These are phyloP conservation scores for Aldrovandia affinis DNA, from an alignment of 2,797 vertebrate species.

Conservation along the genomic window DNA sequence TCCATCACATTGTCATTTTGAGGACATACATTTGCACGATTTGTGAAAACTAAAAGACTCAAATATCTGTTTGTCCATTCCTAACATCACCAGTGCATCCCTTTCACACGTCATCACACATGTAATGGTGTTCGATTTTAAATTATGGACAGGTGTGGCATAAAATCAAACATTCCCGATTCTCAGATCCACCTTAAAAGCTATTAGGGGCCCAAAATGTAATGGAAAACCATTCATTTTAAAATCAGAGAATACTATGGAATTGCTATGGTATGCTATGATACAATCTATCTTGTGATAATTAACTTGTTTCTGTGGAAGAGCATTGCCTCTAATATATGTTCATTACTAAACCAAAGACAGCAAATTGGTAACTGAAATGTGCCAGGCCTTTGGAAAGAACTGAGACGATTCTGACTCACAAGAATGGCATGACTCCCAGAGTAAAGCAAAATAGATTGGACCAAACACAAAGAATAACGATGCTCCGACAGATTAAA, in stretches of 20 bases:
- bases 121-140: no score
- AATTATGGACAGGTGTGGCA: background rate
- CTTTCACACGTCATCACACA: no score
- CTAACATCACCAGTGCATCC: background rate
- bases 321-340: constrained; percentile 23
- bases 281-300: constrained; percentile 37
- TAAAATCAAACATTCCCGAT: constrained; percentile 20
- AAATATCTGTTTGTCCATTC: background rate
- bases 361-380: constrained; percentile 47
- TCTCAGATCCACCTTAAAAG: constrained; percentile 14
- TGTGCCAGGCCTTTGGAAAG: constrained; percentile 54
- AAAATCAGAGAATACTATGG: constrained; percentile 28
- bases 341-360: constrained; percentile 54
- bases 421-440: constrained; percentile 72
- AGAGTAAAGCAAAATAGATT: constrained; percentile 61
- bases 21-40: background rate
- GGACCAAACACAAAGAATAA: background rate
- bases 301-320: constrained; percentile 40
- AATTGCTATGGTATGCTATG: constrained; percentile 36
- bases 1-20: background rate
- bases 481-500: background rate
- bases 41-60: background rate
- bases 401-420: constrained; percentile 60
- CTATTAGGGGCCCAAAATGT: no score
- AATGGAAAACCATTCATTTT: constrained; percentile 16